These are phyloP conservation scores for Drosophila littoralis DNA, from an alignment of 1,140 invertebrate species.

Conservation along the genomic window DNA sequence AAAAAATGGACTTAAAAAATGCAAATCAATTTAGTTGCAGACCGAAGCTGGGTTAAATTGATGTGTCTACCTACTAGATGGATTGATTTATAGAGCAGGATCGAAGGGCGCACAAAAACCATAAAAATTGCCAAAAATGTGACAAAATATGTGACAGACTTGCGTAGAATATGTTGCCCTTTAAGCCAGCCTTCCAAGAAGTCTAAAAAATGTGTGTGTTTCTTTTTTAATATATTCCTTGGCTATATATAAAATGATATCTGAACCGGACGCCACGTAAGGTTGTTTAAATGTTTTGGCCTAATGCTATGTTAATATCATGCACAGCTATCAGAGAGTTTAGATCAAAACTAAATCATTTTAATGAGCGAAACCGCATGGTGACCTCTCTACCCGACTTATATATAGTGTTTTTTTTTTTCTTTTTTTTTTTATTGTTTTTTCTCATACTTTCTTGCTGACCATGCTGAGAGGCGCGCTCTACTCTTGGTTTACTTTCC, in stretches of 20 bases:
- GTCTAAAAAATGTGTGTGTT: not conserved
- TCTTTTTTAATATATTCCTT: constrained; percentile 26
- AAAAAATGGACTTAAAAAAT: constrained; percentile 11
- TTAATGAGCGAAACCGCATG: constrained; percentile 68
- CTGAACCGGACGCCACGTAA: constrained; percentile 14
- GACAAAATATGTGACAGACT: constrained; percentile 53
- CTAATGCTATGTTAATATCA: constrained; percentile 57
- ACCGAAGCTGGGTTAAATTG: constrained; percentile 18
- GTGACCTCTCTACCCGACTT: constrained; percentile 46
- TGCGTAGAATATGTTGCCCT: constrained; percentile 33
- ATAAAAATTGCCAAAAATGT: constrained; percentile 46
- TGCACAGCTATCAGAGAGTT: constrained; percentile 63
- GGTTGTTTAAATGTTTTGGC: constrained; percentile 14
- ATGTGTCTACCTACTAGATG: constrained; percentile 35
- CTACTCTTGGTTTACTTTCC: constrained; percentile 77
- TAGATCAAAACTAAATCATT: constrained; percentile 76
- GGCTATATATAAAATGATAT: not conserved
- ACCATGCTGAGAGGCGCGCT: constrained; percentile 24
- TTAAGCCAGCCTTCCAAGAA: constrained; percentile 2
- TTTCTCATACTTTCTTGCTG: constrained; percentile 46
- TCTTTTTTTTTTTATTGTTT: constrained; percentile 9
- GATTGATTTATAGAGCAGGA: constrained; percentile 47
- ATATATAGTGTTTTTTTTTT: constrained; percentile 15
- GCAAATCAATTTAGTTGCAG: constrained; percentile 34
- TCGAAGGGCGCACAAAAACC: constrained; percentile 16